phyloP scores from a whole-genome alignment of 1,140 invertebrate species.

The Lamellibrachia luymesi region DNA sequence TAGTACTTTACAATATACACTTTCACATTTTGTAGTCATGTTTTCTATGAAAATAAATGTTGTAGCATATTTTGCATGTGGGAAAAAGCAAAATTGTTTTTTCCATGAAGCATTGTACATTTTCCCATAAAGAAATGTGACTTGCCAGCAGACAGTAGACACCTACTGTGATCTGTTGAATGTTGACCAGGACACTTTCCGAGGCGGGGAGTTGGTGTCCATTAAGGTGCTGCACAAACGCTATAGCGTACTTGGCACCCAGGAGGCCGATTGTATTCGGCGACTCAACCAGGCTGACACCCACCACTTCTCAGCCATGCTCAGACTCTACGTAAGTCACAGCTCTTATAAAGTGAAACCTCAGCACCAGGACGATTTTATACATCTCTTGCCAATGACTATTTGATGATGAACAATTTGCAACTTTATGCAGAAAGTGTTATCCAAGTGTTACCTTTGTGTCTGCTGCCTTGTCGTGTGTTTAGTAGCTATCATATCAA shows the following conservation, averaged over 20 bases:
- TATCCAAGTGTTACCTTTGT: neutral
- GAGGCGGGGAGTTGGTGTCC: conserved; percentile 38
- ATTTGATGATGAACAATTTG: too few species aligned
- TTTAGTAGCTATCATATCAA: neutral
- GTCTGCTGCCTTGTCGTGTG: neutral
- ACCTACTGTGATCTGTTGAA: neutral
- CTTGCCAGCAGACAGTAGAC: neutral
- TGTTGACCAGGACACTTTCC: conserved; percentile 48
- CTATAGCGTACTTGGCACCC: conserved; percentile 46
- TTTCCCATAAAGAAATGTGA: neutral
- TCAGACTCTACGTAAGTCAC: conserved; percentile 31
- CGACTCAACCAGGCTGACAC: conserved; percentile 43
- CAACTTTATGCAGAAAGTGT: too few species aligned
- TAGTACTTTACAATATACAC: neutral
- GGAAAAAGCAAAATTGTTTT: neutral
- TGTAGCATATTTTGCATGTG: neutral
- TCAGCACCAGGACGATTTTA: neutral
- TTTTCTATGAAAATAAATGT: neutral
- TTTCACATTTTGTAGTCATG: neutral
- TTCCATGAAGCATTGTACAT: neutral
- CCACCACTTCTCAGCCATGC: conserved; percentile 39
- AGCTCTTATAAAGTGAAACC: neutral
- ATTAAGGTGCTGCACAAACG: conserved; percentile 51
- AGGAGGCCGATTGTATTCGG: conserved; percentile 48
- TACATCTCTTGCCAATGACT: too few species aligned